phyloP scores from a whole-genome alignment of 2,797 vertebrate genomes.

The Heterohyrax brucei region DNA sequence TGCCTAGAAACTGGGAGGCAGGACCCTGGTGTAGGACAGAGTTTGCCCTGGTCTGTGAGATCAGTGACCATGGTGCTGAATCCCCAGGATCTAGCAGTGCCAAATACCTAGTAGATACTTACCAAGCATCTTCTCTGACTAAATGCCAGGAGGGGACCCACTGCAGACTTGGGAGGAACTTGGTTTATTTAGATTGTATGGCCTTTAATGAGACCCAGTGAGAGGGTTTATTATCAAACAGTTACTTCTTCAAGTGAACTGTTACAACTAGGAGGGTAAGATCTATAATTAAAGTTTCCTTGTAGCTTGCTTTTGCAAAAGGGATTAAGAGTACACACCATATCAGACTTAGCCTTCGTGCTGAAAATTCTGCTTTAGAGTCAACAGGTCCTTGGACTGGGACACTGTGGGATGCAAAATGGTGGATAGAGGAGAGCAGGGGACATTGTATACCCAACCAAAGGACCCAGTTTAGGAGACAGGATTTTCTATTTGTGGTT shows the following conservation, averaged over 20 bases:
- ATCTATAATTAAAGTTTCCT: constrained; percentile 1
- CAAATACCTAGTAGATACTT: background rate
- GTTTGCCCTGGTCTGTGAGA: background rate
- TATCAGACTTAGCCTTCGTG: fast-evolving
- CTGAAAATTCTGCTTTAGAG: constrained; percentile 30
- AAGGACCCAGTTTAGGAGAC: background rate
- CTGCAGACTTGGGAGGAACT: constrained; percentile 35
- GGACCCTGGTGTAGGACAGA: background rate
- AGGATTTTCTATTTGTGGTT: constrained; percentile 17
- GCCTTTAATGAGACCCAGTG: constrained; percentile 54
- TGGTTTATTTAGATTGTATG: constrained; percentile 54
- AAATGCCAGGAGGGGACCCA: background rate
- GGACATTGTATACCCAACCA: background rate
- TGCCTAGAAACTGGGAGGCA: background rate
- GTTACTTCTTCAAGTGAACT: constrained; percentile 45
- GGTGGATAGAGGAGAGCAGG: too few species aligned
- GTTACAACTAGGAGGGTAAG: constrained; percentile 11
- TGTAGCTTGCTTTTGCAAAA: background rate
- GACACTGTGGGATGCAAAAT: background rate
- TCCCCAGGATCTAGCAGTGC: background rate
- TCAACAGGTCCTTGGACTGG: background rate
- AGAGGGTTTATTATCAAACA: constrained; percentile 55
- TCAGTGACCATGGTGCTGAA: background rate
- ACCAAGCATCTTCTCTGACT: constrained; percentile 29
- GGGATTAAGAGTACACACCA: background rate